A percentile compares a stretch with the other conserved stretches of the same genome.
phyloP scores from a whole-genome alignment of 1,140 invertebrate species.

The Zaprionus camerounensis region DNA sequence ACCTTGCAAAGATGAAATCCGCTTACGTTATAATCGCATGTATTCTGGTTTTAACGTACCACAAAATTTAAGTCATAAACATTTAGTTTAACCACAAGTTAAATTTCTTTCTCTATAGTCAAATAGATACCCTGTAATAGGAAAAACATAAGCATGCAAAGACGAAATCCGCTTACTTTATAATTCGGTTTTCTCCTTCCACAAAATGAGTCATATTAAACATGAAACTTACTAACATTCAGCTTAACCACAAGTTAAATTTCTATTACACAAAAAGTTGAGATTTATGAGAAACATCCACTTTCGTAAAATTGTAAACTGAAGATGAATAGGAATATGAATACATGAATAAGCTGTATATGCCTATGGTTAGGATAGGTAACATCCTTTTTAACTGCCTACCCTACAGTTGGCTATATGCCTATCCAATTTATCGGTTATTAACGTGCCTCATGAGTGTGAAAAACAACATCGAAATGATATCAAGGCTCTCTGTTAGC shows the following conservation, averaged over 20 bases:
- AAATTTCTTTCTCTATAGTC: neutral
- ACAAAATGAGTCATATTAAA: too few relatives aligned
- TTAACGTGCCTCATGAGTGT: neutral
- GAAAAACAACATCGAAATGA: conserved; percentile 8
- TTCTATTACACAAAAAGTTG: neutral
- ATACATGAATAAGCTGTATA: neutral
- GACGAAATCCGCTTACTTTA: too few relatives aligned
- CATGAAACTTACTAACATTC: too few relatives aligned
- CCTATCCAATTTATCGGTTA: neutral
- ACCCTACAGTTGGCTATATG: neutral
- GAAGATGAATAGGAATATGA: too few relatives aligned
- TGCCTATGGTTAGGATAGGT: neutral
- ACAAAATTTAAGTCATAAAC: too few relatives aligned
- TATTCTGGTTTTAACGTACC: too few relatives aligned
- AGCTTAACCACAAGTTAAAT: neutral
- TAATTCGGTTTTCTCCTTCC: too few relatives aligned
- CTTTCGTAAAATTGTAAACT: too few relatives aligned
- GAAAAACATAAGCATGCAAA: neutral
- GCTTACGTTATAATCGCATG: neutral
- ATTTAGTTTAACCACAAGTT: neutral
- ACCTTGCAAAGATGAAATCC: neutral
- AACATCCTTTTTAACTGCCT: neutral
- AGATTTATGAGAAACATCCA: too few relatives aligned
- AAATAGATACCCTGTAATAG: neutral
- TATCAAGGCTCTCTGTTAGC: conserved; percentile 14